phyloP scores from a whole-genome alignment of 2,113 vertebrate species.

The Silurus meridionalis region DNA sequence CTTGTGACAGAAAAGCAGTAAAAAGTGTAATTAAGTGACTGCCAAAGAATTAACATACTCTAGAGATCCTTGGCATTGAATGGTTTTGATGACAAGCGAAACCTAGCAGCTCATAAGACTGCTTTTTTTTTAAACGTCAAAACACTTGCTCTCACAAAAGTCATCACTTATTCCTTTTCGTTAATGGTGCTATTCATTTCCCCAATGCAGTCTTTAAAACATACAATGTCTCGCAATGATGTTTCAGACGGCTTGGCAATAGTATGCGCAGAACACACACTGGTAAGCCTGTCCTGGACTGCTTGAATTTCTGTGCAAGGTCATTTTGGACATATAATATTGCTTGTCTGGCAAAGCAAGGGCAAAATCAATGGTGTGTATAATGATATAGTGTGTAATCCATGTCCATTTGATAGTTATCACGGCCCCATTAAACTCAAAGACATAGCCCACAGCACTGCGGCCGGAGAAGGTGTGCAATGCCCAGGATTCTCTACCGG shows the following conservation, averaged over 20 bases:
- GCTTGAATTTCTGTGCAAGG: conserved; percentile 42
- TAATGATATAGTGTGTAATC: conserved; percentile 54
- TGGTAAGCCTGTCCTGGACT: conserved; percentile 22
- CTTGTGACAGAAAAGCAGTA: conserved; percentile 63
- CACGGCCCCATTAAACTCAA: conserved; percentile 48
- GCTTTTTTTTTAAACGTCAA: not conserved
- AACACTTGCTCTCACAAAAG: conserved; percentile 26
- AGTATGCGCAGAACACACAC: conserved; percentile 4
- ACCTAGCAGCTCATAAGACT: conserved; percentile 49
- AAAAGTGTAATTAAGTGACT: conserved; percentile 64
- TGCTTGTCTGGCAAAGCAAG: conserved; percentile 49
- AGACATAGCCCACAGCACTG: conserved; percentile 36
- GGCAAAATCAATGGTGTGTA: conserved; percentile 56
- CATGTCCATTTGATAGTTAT: conserved; percentile 45
- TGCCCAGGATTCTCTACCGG: conserved; percentile 29
- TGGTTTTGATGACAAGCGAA: conserved; percentile 68
- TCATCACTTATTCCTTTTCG: conserved; percentile 15
- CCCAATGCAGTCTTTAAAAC: not conserved
- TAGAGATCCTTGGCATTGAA: conserved; percentile 63
- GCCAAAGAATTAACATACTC: conserved; percentile 60
- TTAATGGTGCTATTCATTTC: conserved; percentile 22
- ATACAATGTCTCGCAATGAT: conserved; percentile 15
- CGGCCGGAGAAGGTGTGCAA: conserved; percentile 34
- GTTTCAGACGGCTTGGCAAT: conserved; percentile 21
- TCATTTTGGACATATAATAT: conserved; percentile 51